phyloP scores from a whole-genome alignment of 1,140 invertebrate genomes.

The Diachasmimorpha longicaudata region DNA sequence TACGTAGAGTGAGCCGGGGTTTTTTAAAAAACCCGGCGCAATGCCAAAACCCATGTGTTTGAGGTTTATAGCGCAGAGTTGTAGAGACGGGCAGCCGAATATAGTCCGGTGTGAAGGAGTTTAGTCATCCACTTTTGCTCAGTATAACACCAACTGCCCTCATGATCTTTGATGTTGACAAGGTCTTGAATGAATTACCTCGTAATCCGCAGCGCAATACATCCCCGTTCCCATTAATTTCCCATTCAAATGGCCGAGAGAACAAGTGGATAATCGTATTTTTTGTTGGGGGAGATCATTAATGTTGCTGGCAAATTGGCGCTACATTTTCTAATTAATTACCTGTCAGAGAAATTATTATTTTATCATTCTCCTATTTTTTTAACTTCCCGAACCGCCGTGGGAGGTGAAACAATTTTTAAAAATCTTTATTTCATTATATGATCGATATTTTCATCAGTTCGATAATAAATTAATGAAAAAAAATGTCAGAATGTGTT shows the following conservation, averaged over 20 bases:
- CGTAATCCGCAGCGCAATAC: neutral
- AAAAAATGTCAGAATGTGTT: no score
- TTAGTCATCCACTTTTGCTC: slow-evolving; percentile 31
- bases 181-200: slow-evolving; percentile 23
- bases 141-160: slow-evolving; percentile 10
- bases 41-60: slow-evolving; percentile 27
- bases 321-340: no score
- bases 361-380: no score
- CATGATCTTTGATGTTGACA: slow-evolving; percentile 21
- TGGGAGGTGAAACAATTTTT: no score
- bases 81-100: slow-evolving; percentile 23
- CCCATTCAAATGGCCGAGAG: neutral
- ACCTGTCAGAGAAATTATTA: no score
- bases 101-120: slow-evolving; percentile 31
- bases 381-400: no score
- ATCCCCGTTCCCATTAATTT: neutral
- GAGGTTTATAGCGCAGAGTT: slow-evolving; percentile 28
- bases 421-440: no score
- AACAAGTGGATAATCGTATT: no score
- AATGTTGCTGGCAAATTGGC: no score
- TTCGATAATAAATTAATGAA: no score
- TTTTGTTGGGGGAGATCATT: no score
- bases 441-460: no score
- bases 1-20: neutral
- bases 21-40: slow-evolving; percentile 19